These are phyloP conservation scores for Haliclona indistincta DNA, from an alignment of 37 sponge, comb jelly and placozoan species.

Conservation along the genomic window DNA sequence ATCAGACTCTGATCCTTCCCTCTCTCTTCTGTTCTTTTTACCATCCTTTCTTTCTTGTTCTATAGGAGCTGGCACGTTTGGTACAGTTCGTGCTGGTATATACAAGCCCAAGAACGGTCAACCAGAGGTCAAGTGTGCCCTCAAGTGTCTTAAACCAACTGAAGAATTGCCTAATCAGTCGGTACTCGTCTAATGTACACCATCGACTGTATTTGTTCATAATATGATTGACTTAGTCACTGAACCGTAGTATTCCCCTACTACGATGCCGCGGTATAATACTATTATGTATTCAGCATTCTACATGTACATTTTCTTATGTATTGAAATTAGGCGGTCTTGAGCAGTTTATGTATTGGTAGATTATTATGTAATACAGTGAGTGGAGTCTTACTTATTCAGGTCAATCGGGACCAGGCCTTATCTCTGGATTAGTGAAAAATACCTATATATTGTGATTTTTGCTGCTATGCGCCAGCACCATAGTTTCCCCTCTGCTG, in stretches of 20 bases:
- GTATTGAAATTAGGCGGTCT: too few species aligned
- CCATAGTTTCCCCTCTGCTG: too few species aligned
- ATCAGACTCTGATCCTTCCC: neutral
- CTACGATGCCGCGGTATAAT: neutral
- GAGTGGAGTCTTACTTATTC: too few species aligned
- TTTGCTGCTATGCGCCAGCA: too few species aligned
- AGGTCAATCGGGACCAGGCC: too few species aligned
- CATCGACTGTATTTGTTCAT: neutral
- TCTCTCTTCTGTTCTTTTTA: neutral
- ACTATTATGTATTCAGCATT: too few species aligned
- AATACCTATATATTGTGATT: too few species aligned
- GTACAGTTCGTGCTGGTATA: conserved; percentile 59
- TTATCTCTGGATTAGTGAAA: too few species aligned
- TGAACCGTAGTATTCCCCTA: neutral
- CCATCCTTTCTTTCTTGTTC: neutral
- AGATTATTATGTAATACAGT: too few species aligned
- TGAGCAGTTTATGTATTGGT: too few species aligned
- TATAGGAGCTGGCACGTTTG: conserved; percentile 78
- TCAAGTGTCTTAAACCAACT: conserved; percentile 60
- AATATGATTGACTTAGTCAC: neutral
- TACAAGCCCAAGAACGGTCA: conserved; percentile 62
- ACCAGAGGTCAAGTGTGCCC: conserved; percentile 64
- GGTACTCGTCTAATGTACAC: too few species aligned
- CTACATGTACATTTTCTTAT: too few species aligned
- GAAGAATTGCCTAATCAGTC: conserved; percentile 52